Evolutionary conservation across 2,888 invertebrate genomes (phyloP).

Genomic region (Spodoptera littoralis): DNA sequence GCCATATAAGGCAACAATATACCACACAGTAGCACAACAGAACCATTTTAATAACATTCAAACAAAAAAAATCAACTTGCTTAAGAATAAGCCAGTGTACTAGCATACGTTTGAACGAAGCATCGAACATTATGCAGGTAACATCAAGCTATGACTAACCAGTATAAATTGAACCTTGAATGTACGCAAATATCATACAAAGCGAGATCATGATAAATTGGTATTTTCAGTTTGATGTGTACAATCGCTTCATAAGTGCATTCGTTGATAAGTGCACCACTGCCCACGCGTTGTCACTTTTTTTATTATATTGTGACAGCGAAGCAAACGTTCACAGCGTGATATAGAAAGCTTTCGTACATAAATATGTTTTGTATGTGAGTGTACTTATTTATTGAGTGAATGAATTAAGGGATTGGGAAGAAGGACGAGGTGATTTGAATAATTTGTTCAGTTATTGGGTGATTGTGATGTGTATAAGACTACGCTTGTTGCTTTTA

Average conservation of each 20-base stretch:
- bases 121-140: constrained; percentile 18
- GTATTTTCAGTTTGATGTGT: background rate
- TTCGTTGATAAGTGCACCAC: constrained; percentile 52
- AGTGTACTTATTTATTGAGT: constrained; percentile 5
- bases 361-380: constrained; percentile 38
- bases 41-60: constrained; percentile 2
- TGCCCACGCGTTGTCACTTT: constrained; percentile 60
- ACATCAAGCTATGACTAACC: too few species aligned
- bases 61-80: background rate
- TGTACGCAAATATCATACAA: too few species aligned
- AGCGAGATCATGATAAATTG: too few species aligned
- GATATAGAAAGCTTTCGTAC: constrained; percentile 49
- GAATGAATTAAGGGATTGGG: constrained; percentile 18
- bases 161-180: too few species aligned
- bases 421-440: background rate
- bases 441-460: too few species aligned
- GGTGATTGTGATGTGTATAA: too few species aligned
- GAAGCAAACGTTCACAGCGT: constrained; percentile 41
- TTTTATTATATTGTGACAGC: constrained; percentile 55
- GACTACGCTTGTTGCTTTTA: too few species aligned
- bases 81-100: constrained; percentile 7
- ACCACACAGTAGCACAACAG: background rate
- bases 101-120: constrained; percentile 30
- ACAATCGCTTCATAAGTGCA: constrained; percentile 42
- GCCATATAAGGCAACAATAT: too few species aligned